Evolutionary conservation across 2,797 vertebrate genomes (phyloP).

Genomic region (Florisuga fusca): DNA sequence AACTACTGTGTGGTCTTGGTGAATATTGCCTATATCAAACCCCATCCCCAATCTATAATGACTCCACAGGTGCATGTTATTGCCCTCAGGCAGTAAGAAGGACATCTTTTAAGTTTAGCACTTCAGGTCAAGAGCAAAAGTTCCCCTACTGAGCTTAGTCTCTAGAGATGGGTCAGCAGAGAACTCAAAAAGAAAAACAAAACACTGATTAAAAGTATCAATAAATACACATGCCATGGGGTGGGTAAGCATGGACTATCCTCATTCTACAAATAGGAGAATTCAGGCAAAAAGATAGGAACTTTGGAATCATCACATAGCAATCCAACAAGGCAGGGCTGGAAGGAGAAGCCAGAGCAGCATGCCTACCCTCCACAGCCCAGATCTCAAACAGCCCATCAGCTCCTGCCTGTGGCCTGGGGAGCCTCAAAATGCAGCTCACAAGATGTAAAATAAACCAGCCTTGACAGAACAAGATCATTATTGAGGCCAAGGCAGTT

Average conservation of each 20-base stretch:
- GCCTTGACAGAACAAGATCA: not conserved
- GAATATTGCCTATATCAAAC: not conserved
- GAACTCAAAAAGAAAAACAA: not conserved
- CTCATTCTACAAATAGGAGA: not conserved
- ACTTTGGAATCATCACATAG: not conserved
- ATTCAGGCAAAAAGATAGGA: not conserved
- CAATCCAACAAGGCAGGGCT: not conserved
- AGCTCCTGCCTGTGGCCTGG: conserved; percentile 41
- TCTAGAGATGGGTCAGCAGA: not conserved
- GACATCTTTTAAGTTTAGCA: not conserved
- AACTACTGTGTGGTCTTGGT: not conserved
- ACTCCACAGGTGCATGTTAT: not conserved
- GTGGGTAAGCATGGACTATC: not conserved
- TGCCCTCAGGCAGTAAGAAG: not conserved
- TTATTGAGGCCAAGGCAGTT: not conserved
- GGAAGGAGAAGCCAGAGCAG: not conserved
- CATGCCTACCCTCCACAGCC: not conserved
- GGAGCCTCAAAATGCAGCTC: not conserved
- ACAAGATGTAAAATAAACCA: not conserved
- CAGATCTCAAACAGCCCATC: not conserved
- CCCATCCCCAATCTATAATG: not conserved
- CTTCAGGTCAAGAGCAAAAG: not conserved
- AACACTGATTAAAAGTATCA: not conserved
- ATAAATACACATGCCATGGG: not conserved
- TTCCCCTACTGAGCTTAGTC: not conserved